A percentile compares a stretch with the other conserved stretches of the same genome.
Evolutionary conservation across 2,797 vertebrate species (phyloP).

Genomic region (Enteromius argenteus): DNA sequence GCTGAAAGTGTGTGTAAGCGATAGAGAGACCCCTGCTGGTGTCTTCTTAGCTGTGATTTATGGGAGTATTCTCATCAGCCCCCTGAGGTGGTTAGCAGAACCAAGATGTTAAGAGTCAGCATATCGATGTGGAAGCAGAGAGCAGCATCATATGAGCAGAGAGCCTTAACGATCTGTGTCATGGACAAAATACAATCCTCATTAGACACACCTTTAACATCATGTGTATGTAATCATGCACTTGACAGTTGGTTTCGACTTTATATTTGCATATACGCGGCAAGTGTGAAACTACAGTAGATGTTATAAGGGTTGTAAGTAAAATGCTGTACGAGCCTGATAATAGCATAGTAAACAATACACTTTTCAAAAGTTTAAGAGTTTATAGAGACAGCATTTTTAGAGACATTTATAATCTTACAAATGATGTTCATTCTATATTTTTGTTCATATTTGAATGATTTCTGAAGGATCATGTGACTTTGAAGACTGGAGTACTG

Average conservation of each 20-base stretch:
- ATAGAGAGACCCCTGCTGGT: conserved; percentile 49
- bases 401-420: neutral
- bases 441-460: neutral
- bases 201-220: conserved; percentile 36
- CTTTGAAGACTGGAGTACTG: neutral
- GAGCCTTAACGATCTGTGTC: conserved; percentile 26
- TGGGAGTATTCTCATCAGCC: conserved; percentile 10
- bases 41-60: conserved; percentile 49
- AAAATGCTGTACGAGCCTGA: neutral
- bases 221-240: conserved; percentile 26
- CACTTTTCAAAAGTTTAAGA: neutral
- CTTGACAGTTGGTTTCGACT: neutral
- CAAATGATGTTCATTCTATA: neutral
- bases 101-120: conserved; percentile 39
- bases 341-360: neutral
- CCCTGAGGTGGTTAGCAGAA: conserved; percentile 32
- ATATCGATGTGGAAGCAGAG: conserved; percentile 39
- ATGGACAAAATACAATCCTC: conserved; percentile 32
- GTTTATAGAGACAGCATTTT: neutral
- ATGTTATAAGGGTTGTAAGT: neutral
- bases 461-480: neutral
- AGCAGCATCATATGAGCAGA: conserved; percentile 36
- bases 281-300: conserved; percentile 2
- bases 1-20: neutral
- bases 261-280: neutral